Evolutionary conservation across 64 coral and sea anemone species (phyloP).

Genomic region (Stichodactyla helianthus): DNA sequence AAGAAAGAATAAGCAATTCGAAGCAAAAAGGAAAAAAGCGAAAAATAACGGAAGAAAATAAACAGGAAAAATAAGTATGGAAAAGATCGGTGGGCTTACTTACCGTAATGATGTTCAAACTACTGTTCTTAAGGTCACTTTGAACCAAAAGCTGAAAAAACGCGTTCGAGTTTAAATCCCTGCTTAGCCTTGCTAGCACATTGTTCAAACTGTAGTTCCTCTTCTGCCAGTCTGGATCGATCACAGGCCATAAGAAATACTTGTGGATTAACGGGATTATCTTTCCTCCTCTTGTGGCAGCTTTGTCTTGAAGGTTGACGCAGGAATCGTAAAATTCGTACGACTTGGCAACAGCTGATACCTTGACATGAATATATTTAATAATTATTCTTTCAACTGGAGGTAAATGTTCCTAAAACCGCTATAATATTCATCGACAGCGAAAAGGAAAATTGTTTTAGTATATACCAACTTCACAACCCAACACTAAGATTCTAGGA

Average conservation of each 20-base stretch:
- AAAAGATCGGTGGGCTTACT: background rate
- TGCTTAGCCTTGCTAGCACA: background rate
- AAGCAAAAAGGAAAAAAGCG: background rate
- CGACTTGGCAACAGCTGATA: constrained; percentile 2
- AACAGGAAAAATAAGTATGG: background rate
- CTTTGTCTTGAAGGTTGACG: background rate
- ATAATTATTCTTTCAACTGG: no score
- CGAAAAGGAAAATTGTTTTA: no score
- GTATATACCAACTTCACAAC: no score
- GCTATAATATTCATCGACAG: no score
- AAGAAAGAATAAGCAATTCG: no score
- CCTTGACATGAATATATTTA: background rate
- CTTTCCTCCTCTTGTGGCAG: background rate
- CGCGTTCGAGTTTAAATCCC: background rate
- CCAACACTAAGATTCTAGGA: no score
- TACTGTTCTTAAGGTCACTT: constrained; percentile 24
- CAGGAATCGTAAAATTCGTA: constrained; percentile 26
- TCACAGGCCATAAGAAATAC: background rate
- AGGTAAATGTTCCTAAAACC: no score
- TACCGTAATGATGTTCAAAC: constrained; percentile 18
- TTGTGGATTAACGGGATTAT: background rate
- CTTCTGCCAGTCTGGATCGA: background rate
- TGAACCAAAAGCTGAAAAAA: constrained; percentile 4
- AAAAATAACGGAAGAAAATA: background rate
- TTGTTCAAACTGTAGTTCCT: background rate